Conservation (phyloP, 2,113 vertebrate species). For the Acrocephalus kingi region DNA sequence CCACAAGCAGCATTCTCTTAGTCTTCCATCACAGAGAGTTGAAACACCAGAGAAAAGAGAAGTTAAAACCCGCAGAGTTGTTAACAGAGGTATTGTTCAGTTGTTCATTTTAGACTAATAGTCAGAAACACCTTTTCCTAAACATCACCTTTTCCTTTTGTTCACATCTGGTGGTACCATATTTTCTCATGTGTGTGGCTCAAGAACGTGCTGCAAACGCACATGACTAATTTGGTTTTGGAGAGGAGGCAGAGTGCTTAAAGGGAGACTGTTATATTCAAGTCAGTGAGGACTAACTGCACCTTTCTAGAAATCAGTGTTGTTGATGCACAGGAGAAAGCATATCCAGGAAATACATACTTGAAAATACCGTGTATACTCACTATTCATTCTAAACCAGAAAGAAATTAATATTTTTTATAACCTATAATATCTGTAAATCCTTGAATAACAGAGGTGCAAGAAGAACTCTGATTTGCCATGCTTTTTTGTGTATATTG, state of each 20-base stretch:
- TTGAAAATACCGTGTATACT: background rate
- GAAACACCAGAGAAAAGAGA: background rate
- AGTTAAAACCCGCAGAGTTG: background rate
- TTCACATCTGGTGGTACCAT: background rate
- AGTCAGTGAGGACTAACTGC: background rate
- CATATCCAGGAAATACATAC: background rate
- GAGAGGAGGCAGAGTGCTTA: background rate
- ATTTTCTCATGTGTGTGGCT: background rate
- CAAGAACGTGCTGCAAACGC: background rate
- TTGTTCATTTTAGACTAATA: background rate
- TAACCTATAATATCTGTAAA: background rate
- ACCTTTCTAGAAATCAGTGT: background rate
- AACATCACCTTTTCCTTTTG: background rate
- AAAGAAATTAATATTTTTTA: background rate
- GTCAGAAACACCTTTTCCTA: background rate
- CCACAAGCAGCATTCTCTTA: background rate
- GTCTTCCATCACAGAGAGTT: fast-evolving
- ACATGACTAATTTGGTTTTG: background rate
- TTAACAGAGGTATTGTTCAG: background rate
- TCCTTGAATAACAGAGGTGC: background rate
- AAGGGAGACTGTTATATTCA: background rate
- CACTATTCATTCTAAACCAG: background rate
- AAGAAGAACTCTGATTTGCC: background rate
- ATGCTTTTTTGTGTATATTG: background rate
- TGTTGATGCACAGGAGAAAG: background rate